Percentiles rank a stretch among this genome's conserved stretches.
Evolutionary conservation across 2,797 vertebrate genomes (phyloP).

Genomic region (Ateles fusciceps): DNA sequence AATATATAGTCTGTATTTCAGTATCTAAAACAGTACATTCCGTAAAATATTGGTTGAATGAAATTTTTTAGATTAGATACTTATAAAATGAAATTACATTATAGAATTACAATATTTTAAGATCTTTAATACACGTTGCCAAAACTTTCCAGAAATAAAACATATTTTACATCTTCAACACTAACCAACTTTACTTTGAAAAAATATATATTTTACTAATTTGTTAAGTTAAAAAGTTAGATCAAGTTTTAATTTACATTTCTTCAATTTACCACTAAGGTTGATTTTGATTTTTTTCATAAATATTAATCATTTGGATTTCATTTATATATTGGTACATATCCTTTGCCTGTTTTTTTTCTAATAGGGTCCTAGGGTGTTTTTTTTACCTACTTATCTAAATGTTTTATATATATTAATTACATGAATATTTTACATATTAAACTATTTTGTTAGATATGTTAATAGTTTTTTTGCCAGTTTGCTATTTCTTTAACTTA

Average conservation of each 20-base stretch:
- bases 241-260: background rate
- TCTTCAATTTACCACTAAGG: background rate
- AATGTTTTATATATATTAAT: background rate
- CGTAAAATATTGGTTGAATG: constrained; percentile 10
- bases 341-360: background rate
- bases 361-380: background rate
- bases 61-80: background rate
- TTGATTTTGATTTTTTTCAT: background rate
- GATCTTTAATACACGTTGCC: background rate
- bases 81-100: background rate
- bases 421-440: background rate
- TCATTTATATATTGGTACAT: background rate
- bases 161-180: background rate
- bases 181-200: background rate
- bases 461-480: background rate
- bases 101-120: constrained; percentile 5
- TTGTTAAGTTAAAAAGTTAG: background rate
- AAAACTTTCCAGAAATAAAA: background rate
- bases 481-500: background rate
- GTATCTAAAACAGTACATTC: background rate
- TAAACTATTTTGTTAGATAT: background rate
- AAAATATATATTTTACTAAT: background rate
- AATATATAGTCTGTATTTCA: background rate
- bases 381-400: background rate
- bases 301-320: background rate